Evolutionary conservation across 1,140 invertebrate genomes (phyloP).

Genomic region (Drosophila kepulauana): DNA sequence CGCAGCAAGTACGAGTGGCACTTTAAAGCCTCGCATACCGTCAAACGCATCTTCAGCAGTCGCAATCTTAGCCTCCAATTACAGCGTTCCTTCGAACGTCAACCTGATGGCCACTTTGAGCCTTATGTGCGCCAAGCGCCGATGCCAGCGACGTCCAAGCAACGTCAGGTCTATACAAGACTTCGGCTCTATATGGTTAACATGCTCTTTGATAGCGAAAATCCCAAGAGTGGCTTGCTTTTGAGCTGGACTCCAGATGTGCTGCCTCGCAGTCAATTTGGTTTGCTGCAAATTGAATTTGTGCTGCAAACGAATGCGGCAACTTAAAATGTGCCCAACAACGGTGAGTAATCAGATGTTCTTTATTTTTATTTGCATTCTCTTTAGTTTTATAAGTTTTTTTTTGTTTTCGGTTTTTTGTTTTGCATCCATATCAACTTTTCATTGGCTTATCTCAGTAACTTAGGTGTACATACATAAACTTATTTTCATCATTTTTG

Average conservation of each 20-base stretch:
- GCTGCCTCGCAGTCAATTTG: conserved; percentile 71
- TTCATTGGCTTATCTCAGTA: conserved; percentile 70
- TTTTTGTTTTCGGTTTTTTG: conserved; percentile 31
- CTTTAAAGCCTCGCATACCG: conserved; percentile 58
- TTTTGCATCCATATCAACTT: conserved; percentile 66
- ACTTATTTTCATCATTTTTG: conserved; percentile 52
- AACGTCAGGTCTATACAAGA: conserved; percentile 54
- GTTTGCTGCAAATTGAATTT: conserved; percentile 71
- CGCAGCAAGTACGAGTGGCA: conserved; percentile 75
- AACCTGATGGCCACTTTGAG: conserved; percentile 49
- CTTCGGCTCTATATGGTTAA: conserved; percentile 55
- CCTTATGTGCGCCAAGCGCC: conserved; percentile 53
- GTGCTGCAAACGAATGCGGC: conserved; percentile 49
- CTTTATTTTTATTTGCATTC: conserved; percentile 69
- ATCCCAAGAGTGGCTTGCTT: conserved; percentile 53
- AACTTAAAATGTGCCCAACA: conserved; percentile 5
- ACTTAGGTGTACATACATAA: conserved; percentile 74
- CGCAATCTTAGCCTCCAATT: conserved; percentile 64
- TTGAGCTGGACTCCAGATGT: conserved; percentile 72
- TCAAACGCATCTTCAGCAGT: conserved; percentile 71
- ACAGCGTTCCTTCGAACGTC: conserved; percentile 61
- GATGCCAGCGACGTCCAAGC: conserved; percentile 11
- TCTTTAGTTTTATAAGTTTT: conserved; percentile 55
- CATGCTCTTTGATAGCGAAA: conserved; percentile 46
- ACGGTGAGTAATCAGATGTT: conserved; percentile 59